These are phyloP conservation scores for Criorhina ranunculi DNA, from an alignment of 2,888 invertebrate genomes.

Conservation along the genomic window DNA sequence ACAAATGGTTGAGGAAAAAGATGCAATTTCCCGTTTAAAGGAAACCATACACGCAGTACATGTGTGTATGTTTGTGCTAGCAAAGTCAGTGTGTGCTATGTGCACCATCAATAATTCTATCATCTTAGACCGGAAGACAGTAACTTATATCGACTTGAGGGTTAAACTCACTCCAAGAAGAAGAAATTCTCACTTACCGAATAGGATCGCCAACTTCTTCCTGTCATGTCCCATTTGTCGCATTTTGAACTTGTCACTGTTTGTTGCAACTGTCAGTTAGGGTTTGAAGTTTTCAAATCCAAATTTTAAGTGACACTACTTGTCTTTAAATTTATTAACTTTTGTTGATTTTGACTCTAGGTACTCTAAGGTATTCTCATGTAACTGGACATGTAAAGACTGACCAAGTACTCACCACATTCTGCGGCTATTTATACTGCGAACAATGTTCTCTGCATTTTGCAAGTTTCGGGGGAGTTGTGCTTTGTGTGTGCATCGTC, in stretches of 20 bases:
- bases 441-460: conserved; percentile 55
- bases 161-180: conserved; percentile 13
- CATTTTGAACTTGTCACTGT: conserved; percentile 43
- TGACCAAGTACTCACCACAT: conserved; percentile 65
- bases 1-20: conserved; percentile 45
- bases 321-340: background rate
- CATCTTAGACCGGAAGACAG: conserved; percentile 61
- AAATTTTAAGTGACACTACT: background rate
- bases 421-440: conserved; percentile 69
- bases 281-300: background rate
- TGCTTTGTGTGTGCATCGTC: conserved; percentile 17
- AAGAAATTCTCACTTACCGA: conserved; percentile 48
- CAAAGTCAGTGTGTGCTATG: conserved; percentile 34
- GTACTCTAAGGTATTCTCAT: conserved; percentile 54
- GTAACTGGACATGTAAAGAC: conserved; percentile 63
- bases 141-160: conserved; percentile 36
- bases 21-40: conserved; percentile 70
- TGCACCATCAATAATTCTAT: conserved; percentile 65
- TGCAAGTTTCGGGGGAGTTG: conserved; percentile 26
- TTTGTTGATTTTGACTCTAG: background rate
- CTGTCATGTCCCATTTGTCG: conserved; percentile 31
- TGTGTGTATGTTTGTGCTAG: conserved; percentile 5
- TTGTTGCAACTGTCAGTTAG: conserved; percentile 1
- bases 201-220: conserved; percentile 56
- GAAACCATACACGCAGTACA: conserved; percentile 38